A percentile compares a stretch with the other conserved stretches of the same genome.
Evolutionary conservation across 2,113 vertebrate species (phyloP).

Genomic region (Peromyscus polionotus): DNA sequence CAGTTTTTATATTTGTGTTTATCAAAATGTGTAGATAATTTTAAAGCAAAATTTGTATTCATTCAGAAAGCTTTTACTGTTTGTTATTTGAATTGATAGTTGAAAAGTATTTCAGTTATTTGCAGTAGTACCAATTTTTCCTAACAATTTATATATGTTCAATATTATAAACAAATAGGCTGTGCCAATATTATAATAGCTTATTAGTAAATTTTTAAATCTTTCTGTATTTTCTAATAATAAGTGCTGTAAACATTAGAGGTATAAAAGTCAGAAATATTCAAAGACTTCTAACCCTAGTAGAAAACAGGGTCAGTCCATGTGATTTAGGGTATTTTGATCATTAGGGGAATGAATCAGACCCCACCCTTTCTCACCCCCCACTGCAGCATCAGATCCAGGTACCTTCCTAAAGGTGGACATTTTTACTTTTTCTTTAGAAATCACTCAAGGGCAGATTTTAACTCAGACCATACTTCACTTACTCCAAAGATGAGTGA

Average conservation of each 20-base stretch:
- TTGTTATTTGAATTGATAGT: background rate
- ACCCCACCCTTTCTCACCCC: fast-evolving
- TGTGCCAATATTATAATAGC: background rate
- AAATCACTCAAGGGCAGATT: background rate
- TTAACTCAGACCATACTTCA: background rate
- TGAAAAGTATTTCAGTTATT: background rate
- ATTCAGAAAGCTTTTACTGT: background rate
- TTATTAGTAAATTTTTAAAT: background rate
- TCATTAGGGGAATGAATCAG: background rate
- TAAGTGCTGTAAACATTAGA: background rate
- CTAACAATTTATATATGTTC: background rate
- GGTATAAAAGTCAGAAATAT: background rate
- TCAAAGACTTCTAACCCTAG: background rate
- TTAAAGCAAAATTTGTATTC: background rate
- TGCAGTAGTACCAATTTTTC: background rate
- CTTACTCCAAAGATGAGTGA: constrained; percentile 49
- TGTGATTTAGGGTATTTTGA: background rate
- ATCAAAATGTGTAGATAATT: background rate
- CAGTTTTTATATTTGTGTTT: background rate
- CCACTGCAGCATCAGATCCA: background rate
- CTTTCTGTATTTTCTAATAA: background rate
- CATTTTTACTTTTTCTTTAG: constrained; percentile 38
- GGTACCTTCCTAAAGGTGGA: background rate
- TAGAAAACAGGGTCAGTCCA: background rate
- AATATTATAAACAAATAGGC: background rate